These are phyloP conservation scores for Sinocyclocheilus rhinocerous DNA, from an alignment of 2,113 vertebrate genomes.

Conservation along the genomic window DNA sequence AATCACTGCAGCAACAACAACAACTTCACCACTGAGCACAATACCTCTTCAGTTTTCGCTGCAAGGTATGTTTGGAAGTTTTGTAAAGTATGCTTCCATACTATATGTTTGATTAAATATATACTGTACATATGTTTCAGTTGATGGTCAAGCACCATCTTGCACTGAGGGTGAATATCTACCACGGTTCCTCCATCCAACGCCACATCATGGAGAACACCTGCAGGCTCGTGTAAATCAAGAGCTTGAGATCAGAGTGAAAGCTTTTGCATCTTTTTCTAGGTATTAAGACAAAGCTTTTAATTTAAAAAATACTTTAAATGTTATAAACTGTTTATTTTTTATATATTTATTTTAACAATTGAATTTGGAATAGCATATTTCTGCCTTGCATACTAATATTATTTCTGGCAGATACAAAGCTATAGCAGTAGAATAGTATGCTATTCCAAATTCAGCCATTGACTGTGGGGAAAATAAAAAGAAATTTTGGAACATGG, in stretches of 20 bases:
- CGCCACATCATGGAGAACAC: conserved; percentile 58
- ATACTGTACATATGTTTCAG: conserved; percentile 47
- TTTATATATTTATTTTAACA: neutral
- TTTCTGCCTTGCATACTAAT: neutral
- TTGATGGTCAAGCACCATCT: conserved; percentile 63
- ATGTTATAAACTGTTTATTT: neutral
- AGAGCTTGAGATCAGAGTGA: conserved; percentile 66
- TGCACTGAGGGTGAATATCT: conserved; percentile 67
- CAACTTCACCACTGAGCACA: conserved; percentile 58
- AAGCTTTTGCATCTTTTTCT: conserved; percentile 55
- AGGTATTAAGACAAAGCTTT: conserved; percentile 49
- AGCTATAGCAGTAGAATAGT: neutral
- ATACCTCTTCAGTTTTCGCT: conserved; percentile 70
- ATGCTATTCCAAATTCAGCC: neutral
- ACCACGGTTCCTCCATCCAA: conserved; percentile 63
- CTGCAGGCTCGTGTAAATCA: conserved; percentile 59
- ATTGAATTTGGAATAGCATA: neutral
- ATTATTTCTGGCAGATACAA: neutral
- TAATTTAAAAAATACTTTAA: neutral
- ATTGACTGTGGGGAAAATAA: no score
- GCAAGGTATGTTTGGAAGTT: conserved; percentile 55
- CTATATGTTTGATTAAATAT: neutral
- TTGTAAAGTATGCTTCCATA: neutral
- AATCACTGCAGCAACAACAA: neutral
- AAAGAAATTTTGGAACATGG: no score